Evolutionary conservation across 2,113 vertebrate species (phyloP).

Genomic region (Tyrannus savana): DNA sequence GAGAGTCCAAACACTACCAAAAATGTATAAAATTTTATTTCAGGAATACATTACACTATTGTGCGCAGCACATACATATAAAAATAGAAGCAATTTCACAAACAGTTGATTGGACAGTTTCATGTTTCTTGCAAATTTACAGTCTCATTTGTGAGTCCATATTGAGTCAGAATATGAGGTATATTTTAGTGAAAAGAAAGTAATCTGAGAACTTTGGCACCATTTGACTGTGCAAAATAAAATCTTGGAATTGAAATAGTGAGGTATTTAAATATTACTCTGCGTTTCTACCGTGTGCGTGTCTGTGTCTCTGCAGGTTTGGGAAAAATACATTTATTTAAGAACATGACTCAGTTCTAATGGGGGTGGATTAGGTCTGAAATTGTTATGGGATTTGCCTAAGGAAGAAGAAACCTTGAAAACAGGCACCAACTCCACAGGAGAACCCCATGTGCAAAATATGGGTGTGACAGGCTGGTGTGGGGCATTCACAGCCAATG

Average conservation of each 20-base stretch:
- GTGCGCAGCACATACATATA: conserved; percentile 98
- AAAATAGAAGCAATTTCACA: conserved; percentile 92
- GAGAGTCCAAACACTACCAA: conserved; percentile 63
- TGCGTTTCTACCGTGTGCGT: conserved; percentile 21
- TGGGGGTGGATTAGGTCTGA: background rate
- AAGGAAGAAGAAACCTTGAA: background rate
- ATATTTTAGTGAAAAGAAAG: conserved; percentile 76
- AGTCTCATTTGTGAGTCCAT: conserved; percentile 82
- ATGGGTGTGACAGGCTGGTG: background rate
- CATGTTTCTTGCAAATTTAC: conserved; percentile 84
- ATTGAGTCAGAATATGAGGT: conserved; percentile 88
- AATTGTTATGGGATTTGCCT: background rate
- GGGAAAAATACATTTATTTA: background rate
- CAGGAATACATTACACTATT: conserved; percentile 87
- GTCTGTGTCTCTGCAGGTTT: background rate
- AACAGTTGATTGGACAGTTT: conserved; percentile 83
- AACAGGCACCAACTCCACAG: background rate
- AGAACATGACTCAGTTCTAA: background rate
- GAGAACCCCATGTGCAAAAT: background rate
- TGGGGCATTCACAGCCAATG: background rate
- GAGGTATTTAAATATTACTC: conserved; percentile 79
- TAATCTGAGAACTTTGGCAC: conserved; percentile 70
- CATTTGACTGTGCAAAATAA: conserved; percentile 79
- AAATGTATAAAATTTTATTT: conserved; percentile 87
- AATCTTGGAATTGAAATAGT: conserved; percentile 76